phyloP scores from a whole-genome alignment of 2,888 invertebrate genomes.

The Psylliodes chrysocephalus region DNA sequence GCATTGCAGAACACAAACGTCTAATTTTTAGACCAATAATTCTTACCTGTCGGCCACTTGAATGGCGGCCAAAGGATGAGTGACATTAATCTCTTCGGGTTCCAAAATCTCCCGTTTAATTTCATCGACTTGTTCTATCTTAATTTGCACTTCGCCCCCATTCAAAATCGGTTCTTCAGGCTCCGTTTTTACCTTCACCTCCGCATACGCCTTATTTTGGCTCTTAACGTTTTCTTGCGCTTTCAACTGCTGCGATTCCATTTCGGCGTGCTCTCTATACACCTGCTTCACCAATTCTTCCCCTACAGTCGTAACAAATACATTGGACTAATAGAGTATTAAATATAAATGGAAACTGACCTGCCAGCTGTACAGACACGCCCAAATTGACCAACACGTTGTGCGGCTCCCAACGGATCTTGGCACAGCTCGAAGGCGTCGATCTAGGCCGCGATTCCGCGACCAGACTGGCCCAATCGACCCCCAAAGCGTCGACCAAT shows the following conservation, averaged over 20 bases:
- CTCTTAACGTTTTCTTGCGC: conserved; percentile 33
- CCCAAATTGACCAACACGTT: conserved; percentile 84
- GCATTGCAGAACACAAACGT: too few relatives aligned
- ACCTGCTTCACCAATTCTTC: conserved; percentile 68
- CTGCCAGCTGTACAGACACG: conserved; percentile 77
- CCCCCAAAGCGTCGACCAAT: conserved; percentile 92
- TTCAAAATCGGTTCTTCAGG: conserved; percentile 33
- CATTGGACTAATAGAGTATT: not conserved
- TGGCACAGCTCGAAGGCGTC: conserved; percentile 68
- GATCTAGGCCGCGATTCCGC: conserved; percentile 76
- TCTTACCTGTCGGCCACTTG: conserved; percentile 70
- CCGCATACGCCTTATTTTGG: conserved; percentile 23
- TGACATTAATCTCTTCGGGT: conserved; percentile 49
- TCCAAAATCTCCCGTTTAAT: conserved; percentile 27
- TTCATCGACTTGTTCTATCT: conserved; percentile 25
- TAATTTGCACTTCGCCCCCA: conserved; percentile 25
- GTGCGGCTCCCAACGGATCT: conserved; percentile 84
- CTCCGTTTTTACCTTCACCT: conserved; percentile 43
- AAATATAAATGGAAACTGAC: conserved; percentile 61
- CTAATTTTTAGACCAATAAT: too few relatives aligned
- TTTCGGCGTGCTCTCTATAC: conserved; percentile 59
- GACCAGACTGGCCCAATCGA: conserved; percentile 92
- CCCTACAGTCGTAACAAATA: conserved; percentile 68
- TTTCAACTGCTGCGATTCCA: conserved; percentile 51
- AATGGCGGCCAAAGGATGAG: conserved; percentile 69